Conservation (phyloP, 1,140 invertebrate species). For the Notospermus geniculatus region DNA sequence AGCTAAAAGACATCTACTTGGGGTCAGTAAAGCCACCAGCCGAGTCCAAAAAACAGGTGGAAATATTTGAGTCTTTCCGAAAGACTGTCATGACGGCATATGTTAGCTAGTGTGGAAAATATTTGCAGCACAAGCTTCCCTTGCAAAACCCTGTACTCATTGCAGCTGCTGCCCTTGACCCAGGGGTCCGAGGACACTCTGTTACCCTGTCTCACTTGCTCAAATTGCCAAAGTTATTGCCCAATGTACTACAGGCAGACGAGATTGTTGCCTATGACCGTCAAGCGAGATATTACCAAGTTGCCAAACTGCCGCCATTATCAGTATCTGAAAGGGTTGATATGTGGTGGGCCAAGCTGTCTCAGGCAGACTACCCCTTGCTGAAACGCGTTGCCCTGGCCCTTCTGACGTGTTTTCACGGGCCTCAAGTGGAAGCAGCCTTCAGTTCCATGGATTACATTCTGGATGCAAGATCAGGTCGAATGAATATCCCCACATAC, state of each 20-base stretch:
- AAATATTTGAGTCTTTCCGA: no score
- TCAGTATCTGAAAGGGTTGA: neutral
- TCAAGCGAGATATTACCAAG: slow-evolving; percentile 11
- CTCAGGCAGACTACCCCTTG: slow-evolving; percentile 8
- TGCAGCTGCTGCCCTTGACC: no score
- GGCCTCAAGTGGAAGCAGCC: slow-evolving; percentile 22
- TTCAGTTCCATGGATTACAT: slow-evolving; percentile 21
- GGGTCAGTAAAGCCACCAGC: no score
- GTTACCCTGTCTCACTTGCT: no score
- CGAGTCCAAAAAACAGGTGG: no score
- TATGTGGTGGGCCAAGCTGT: slow-evolving; percentile 18
- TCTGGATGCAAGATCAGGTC: slow-evolving; percentile 12
- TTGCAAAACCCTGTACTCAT: no score
- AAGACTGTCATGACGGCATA: no score
- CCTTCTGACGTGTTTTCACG: slow-evolving; percentile 23
- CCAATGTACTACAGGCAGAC: slow-evolving; percentile 9
- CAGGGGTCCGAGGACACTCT: no score
- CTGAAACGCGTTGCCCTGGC: slow-evolving; percentile 14
- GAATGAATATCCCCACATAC: slow-evolving; percentile 15
- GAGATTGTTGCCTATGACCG: neutral
- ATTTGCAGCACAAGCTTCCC: no score
- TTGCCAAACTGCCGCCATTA: neutral
- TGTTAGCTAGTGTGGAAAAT: no score
- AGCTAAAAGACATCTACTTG: no score
- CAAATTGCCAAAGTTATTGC: no score